Conservation (phyloP, 2,797 vertebrate genomes). For the Muscicapa comitata region DNA sequence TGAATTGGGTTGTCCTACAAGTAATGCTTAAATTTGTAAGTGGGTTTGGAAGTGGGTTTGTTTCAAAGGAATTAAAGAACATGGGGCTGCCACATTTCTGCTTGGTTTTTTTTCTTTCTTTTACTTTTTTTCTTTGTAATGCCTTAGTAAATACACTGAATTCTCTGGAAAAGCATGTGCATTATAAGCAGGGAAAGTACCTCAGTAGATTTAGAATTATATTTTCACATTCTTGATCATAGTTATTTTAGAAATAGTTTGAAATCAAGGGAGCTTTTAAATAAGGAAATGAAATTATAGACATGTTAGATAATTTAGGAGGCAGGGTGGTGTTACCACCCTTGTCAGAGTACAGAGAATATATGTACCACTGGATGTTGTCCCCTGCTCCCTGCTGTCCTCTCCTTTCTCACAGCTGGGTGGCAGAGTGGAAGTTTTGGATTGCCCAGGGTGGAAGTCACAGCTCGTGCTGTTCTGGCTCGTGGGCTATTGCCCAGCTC, state of each 20-base stretch:
- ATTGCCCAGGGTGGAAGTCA: background rate
- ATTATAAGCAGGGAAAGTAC: background rate
- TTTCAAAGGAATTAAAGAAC: background rate
- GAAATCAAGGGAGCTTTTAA: background rate
- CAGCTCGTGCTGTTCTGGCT: background rate
- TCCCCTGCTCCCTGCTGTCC: background rate
- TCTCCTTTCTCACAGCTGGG: accelerated
- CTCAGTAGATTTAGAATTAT: background rate
- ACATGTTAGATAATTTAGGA: background rate
- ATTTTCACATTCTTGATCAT: background rate
- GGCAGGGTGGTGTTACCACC: background rate
- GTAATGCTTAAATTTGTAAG: background rate
- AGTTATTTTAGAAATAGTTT: background rate
- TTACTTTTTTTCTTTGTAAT: background rate
- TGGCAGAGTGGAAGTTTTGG: background rate
- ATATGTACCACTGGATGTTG: background rate
- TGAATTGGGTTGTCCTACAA: constrained; percentile 29
- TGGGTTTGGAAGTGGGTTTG: background rate
- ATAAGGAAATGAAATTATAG: background rate
- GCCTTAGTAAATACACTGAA: background rate
- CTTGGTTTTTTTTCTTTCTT: accelerated
- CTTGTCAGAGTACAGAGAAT: background rate
- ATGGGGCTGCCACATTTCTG: background rate
- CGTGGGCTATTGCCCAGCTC: background rate
- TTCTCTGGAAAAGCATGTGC: background rate